Base-by-base conservation (phyloP, 2,888 invertebrate species). In the Agrilus mali region DNA sequence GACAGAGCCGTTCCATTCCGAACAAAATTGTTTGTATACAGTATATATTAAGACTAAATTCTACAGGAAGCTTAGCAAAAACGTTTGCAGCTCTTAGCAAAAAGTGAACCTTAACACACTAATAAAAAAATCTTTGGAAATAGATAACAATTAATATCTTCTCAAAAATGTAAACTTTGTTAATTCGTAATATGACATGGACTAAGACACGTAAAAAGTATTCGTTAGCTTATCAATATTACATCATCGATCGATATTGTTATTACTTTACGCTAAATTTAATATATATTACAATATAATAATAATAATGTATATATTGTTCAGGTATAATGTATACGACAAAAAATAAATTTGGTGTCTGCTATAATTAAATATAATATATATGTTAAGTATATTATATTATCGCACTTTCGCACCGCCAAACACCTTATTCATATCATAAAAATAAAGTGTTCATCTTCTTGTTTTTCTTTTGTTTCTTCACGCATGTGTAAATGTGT, bases 111-210 rank as follows among this genome's bases (percentile, higher is more conserved):
- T 64, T 36, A 63, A 55, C 52, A 54, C 59, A 61, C 63, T 64
- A 55, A 56, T 47, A 64, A 64, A 62, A 60, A 65, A 65, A 66
- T 66, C 66, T 67, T 67, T 67, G 66, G 67, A 66, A 65, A 65
- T 62, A 65, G 64, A 64, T 67, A 67, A 66, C 66, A 67, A 64
- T 57, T 61, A 62, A 60, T 63, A 64, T 59, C 61, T 61, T 52
- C 61, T 62, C 59, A 64, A 65, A 65, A 65, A 65, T 66, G 64
- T 66, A 66, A 65, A 66, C 64, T 57, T 60, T 56, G 51, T 61
- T 65, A 66, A 67, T 66, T 67, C 65, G 65, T 66, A 66, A 66
- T 65, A 65, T 65, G 66, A 67, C 67, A 66, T 48, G 65, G 66
- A 66, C 67, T 67, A 67, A 67, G 67, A 67, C 67, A 67, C 67